These are phyloP conservation scores for Mayetiola destructor DNA, from an alignment of 2,888 invertebrate genomes.

Conservation along the genomic window DNA sequence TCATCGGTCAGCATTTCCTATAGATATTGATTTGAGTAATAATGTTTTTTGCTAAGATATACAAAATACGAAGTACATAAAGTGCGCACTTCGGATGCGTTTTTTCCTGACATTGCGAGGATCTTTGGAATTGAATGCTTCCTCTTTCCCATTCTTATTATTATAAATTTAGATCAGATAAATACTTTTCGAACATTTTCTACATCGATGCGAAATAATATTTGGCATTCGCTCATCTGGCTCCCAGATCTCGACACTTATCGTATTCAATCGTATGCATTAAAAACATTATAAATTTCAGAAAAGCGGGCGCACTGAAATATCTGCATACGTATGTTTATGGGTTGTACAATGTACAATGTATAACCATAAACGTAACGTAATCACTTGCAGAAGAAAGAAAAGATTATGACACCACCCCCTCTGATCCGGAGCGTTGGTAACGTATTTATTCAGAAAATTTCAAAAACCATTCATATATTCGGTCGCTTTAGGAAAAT, in stretches of 20 bases:
- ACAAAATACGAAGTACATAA: too few species aligned
- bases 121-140: not conserved
- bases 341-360: not conserved
- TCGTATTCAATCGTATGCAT: too few species aligned
- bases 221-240: not conserved
- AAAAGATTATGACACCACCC: slow-evolving; percentile 11
- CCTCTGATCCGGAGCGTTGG: not conserved
- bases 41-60: too few species aligned
- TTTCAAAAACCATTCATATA: too few species aligned
- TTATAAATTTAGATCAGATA: slow-evolving; percentile 10
- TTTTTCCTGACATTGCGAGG: not conserved
- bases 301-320: too few species aligned
- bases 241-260: not conserved
- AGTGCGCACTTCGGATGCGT: too few species aligned
- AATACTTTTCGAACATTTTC: slow-evolving; percentile 1
- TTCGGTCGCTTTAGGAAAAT: not conserved
- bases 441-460: not conserved
- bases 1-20: too few species aligned
- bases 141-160: too few species aligned
- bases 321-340: not conserved
- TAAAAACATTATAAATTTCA: too few species aligned
- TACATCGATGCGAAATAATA: slow-evolving; percentile 5
- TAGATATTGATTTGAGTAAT: too few species aligned
- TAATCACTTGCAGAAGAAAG: not conserved
- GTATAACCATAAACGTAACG: not conserved